Evolutionary conservation across 2,113 vertebrate species (phyloP).

Genomic region (Hydropotes inermis): DNA sequence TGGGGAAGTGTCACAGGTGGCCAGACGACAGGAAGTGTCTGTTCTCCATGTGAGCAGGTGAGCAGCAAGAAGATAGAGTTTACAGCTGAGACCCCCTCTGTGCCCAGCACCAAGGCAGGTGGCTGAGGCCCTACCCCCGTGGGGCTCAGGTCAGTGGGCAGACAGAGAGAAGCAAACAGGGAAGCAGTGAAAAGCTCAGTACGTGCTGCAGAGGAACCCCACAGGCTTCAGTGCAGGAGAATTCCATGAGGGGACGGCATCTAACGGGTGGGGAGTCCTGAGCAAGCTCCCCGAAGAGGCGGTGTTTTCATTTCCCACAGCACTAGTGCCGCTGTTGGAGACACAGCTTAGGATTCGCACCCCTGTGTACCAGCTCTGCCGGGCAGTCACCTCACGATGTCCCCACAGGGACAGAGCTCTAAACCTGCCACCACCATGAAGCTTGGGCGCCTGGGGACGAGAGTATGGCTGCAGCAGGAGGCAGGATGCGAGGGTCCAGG

Average conservation of each 20-base stretch:
- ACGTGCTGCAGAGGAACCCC: neutral
- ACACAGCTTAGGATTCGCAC: no score
- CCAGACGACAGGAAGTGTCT: fast-evolving
- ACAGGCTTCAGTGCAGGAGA: neutral
- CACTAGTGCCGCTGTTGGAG: fast-evolving
- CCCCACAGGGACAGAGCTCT: neutral
- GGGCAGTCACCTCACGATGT: fast-evolving
- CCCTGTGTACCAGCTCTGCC: neutral
- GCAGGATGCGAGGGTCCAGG: fast-evolving
- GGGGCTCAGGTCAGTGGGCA: neutral
- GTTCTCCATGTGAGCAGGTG: fast-evolving
- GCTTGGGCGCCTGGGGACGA: fast-evolving
- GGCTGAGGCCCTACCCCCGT: neutral
- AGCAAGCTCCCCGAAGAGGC: neutral
- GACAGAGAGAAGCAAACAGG: neutral
- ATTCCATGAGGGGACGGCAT: fast-evolving
- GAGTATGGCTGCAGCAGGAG: fast-evolving
- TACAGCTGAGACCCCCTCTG: neutral
- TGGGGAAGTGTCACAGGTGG: neutral
- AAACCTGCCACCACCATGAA: neutral
- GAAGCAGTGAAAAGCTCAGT: neutral
- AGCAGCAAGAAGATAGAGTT: fast-evolving
- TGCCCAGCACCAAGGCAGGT: neutral
- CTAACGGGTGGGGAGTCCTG: neutral
- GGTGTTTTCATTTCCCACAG: fast-evolving